Evolutionary conservation across 2,888 invertebrate genomes (phyloP).

Genomic region (Lymantria monacha): DNA sequence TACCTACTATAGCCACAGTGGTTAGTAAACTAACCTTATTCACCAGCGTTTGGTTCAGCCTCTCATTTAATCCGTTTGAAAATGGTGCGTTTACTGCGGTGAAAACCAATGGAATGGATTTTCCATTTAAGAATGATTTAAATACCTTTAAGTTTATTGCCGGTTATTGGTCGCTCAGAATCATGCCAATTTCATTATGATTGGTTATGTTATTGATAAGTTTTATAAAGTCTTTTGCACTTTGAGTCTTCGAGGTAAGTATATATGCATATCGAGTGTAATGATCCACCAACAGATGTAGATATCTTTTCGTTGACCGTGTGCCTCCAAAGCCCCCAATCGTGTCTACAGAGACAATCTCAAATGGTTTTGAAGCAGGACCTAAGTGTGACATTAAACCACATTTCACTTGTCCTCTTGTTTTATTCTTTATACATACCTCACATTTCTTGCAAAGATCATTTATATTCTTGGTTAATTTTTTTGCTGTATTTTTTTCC

Average conservation of each 20-base stretch:
- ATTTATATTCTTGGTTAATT: slow-evolving; percentile 1
- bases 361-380: neutral
- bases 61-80: too few species aligned
- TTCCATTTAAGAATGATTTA: neutral
- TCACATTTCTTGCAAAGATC: neutral
- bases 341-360: slow-evolving; percentile 1
- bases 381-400: neutral
- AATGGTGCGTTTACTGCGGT: too few species aligned
- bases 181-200: neutral
- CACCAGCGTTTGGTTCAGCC: too few species aligned
- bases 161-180: neutral
- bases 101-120: neutral
- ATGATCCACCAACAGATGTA: neutral
- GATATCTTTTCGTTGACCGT: neutral
- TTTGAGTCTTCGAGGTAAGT: slow-evolving; percentile 1
- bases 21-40: too few species aligned
- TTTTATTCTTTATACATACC: slow-evolving; percentile 1
- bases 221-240: neutral
- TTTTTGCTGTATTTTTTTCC: slow-evolving; percentile 20
- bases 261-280: slow-evolving; percentile 1
- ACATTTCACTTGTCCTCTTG: slow-evolving; percentile 1
- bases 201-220: neutral
- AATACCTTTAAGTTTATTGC: slow-evolving; percentile 1
- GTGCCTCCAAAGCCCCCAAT: slow-evolving; percentile 3
- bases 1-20: too few species aligned